A percentile compares a stretch with the other conserved stretches of the same genome.
Conservation (phyloP, 2,888 invertebrate species). For the Spodoptera picta region DNA sequence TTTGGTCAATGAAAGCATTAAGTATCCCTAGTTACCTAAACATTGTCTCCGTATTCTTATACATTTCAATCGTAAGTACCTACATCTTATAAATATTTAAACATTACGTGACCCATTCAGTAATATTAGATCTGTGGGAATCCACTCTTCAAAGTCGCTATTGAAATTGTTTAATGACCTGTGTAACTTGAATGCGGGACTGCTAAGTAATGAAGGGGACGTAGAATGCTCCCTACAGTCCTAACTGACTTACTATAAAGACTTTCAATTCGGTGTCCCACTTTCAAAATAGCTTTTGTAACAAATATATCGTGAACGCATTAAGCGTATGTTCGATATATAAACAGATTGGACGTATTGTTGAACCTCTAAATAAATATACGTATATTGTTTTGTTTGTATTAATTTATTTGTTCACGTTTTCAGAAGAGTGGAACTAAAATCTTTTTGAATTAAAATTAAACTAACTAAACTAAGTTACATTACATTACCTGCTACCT, state of each 20-base stretch:
- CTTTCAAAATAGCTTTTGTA: constrained; percentile 23
- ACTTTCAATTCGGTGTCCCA: constrained; percentile 49
- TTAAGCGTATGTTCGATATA: constrained; percentile 3
- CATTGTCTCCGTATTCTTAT: constrained; percentile 7
- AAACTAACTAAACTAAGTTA: no score
- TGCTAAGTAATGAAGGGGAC: constrained; percentile 61
- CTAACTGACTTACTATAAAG: constrained; percentile 45
- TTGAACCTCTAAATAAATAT: no score
- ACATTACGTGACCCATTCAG: constrained; percentile 28
- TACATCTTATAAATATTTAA: constrained; percentile 14
- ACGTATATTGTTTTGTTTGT: no score
- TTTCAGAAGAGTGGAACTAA: no score
- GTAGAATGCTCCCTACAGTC: constrained; percentile 44
- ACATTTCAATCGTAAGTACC: constrained; percentile 8
- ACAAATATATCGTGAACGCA: constrained; percentile 26
- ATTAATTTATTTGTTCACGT: no score
- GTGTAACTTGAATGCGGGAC: constrained; percentile 65
- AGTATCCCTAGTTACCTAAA: constrained; percentile 2
- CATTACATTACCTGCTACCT: no score
- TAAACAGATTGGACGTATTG: constrained; percentile 4
- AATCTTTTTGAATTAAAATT: no score
- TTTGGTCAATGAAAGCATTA: not conserved
- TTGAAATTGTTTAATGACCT: constrained; percentile 71
- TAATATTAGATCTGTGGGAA: constrained; percentile 47
- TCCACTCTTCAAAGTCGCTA: constrained; percentile 58